Conservation (phyloP, 2,113 vertebrate species). For the Hippocampus mohnikei region DNA sequence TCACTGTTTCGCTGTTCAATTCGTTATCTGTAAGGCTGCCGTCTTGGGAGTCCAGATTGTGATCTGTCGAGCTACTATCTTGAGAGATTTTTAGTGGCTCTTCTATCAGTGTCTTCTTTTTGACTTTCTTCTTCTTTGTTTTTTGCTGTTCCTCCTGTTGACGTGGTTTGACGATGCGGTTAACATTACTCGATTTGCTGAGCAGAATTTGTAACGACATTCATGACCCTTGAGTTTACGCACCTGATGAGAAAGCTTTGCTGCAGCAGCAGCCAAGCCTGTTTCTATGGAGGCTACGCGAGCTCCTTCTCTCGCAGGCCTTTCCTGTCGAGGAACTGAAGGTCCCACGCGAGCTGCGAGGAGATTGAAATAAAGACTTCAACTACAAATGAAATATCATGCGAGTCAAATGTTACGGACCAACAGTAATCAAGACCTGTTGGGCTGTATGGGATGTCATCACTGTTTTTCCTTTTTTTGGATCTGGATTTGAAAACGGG, state of each 20-base stretch:
- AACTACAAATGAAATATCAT: not conserved
- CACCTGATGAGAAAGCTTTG: conserved; percentile 97
- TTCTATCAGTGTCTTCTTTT: conserved; percentile 84
- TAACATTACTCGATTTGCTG: not conserved
- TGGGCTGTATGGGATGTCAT: conserved; percentile 95
- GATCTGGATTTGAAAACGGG: conserved; percentile 98
- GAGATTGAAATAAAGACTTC: not conserved
- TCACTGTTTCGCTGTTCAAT: conserved; percentile 80
- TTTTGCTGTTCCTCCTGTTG: conserved; percentile 91
- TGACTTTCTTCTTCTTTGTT: conserved; percentile 92
- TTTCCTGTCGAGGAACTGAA: conserved; percentile 90
- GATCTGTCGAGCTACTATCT: conserved; percentile 90
- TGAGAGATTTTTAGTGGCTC: conserved; percentile 77
- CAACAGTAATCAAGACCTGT: conserved; percentile 75
- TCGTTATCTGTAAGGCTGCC: conserved; percentile 88
- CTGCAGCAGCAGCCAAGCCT: conserved; percentile 88
- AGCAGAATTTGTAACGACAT: not conserved
- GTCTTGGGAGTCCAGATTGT: conserved; percentile 80
- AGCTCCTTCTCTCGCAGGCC: conserved; percentile 93
- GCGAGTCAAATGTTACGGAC: not conserved
- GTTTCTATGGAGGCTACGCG: conserved; percentile 98
- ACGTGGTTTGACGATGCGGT: not conserved
- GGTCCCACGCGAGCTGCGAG: conserved; percentile 87
- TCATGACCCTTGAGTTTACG: not conserved
- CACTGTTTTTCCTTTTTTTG: conserved; percentile 97